Evolutionary conservation across 1,140 invertebrate species (phyloP), one percentile per base, ranked within the genome.

Genomic region (Camponotus floridanus): DNA sequence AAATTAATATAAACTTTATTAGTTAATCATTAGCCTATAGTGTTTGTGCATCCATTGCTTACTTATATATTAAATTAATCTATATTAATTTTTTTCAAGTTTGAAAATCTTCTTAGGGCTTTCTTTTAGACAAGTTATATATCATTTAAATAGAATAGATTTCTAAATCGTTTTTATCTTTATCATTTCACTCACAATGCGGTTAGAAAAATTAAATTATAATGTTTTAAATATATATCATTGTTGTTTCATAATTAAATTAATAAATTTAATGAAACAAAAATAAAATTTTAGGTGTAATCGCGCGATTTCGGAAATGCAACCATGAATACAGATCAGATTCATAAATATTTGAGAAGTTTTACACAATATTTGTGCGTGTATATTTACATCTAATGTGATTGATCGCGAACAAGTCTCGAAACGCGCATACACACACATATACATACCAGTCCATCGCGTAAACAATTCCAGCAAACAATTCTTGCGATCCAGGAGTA

Each of bases 401-500:
- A 88, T 88, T 85, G 79, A 83, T 83, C 31, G 57, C n/a, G 33
- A 67, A 79, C 33, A 78, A 73, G 59, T 62, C 61, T 36, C 45
- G 84, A 13, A 55, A 8, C 7, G 59, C 36, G 31, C 51, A 45
- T 5, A 42, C 8, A 36, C 8, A 26, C 5, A 36, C 31, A 26
- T 48, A 51, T 51, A 51, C 39, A 71, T 71, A 71, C 68, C 59
- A 65, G 76, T 76, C 65, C 68, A 36, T 45, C 21, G 83, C 68
- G 62, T 67, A 84, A 86, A 67, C 88, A 86, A 88, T 88, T 86
- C 42, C 31, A 62, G 68, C 36, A 83, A 83, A 67, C 87, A 86
- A 88, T 86, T 76, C 87, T 83, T 78, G 80, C 68, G 84, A 86
- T 86, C 67, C 59, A 87, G 78, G 78, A 78, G 79, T 90, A 90